Conservation (phyloP, 2,888 invertebrate genomes). For the Xestia c-nigrum region DNA sequence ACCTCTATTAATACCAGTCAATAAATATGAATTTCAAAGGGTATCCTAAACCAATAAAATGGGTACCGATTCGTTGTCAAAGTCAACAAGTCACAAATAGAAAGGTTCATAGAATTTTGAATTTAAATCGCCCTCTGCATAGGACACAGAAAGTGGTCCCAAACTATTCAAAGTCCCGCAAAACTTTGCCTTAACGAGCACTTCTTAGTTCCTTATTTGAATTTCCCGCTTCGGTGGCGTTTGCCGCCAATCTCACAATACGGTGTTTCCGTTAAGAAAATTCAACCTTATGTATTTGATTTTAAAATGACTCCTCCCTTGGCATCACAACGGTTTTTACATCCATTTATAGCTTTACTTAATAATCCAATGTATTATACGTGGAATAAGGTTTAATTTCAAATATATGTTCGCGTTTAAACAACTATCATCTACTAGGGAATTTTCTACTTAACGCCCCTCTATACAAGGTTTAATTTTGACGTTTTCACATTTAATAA, state of each 20-base stretch:
- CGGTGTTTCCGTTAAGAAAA: slow-evolving; percentile 59
- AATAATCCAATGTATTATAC: slow-evolving; percentile 36
- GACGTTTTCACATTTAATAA: slow-evolving; percentile 28
- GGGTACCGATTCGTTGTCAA: slow-evolving; percentile 30
- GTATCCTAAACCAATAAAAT: slow-evolving; percentile 44
- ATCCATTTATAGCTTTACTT: not conserved
- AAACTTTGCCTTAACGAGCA: slow-evolving; percentile 74
- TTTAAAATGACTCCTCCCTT: slow-evolving; percentile 8
- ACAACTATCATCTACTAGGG: slow-evolving; percentile 3
- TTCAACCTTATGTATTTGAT: slow-evolving; percentile 64
- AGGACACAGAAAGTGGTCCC: slow-evolving; percentile 55
- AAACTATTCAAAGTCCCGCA: slow-evolving; percentile 61
- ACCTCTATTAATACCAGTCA: slow-evolving; percentile 4
- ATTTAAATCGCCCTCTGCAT: slow-evolving; percentile 48
- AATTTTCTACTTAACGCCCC: slow-evolving; percentile 13
- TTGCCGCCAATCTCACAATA: slow-evolving; percentile 63
- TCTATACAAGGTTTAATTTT: slow-evolving; percentile 43
- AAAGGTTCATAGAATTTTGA: slow-evolving; percentile 46
- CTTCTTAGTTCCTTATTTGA: slow-evolving; percentile 79
- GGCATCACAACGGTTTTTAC: not conserved
- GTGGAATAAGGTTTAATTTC: slow-evolving; percentile 40
- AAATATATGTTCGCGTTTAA: slow-evolving; percentile 19
- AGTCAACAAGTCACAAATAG: slow-evolving; percentile 53
- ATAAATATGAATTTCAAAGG: slow-evolving; percentile 39
- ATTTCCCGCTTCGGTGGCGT: slow-evolving; percentile 76